Evolutionary conservation across 2,888 invertebrate genomes (phyloP), one percentile per base, ranked within the genome.

Genomic region (Melanargia galathea): DNA sequence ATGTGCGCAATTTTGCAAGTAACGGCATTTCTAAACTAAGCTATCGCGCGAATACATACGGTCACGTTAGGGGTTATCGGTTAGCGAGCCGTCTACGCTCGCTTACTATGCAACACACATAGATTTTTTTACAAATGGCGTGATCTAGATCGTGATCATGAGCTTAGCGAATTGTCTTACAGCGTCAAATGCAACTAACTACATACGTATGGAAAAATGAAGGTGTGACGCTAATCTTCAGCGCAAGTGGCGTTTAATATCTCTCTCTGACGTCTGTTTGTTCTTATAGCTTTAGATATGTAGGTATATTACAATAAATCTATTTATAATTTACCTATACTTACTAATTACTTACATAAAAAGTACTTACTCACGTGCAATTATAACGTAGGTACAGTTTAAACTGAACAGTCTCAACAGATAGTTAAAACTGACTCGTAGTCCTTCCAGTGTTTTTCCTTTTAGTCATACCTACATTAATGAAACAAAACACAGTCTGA

Each of bases 21-120:
- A 87, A 87, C 87, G 86, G 87, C 83, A 86, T 74, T 82, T 86
- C 82, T 78, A 81, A 82, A 80, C 81, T 79, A 76, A 86, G 83
- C 83, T 83, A 85, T 85, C 81, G 81, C 75, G 73, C 76, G 75
- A 73, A 80, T 78, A 76, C 79, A 76, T 77, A 77, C 78, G 79
- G 81, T 83, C 83, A 82, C 81, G 80, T 73, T 69, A 76, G 80
- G 76, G 87, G 87, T 86, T 87, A 87, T 87, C 87, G 82, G 78
- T 73, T 86, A 87, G 86, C 82, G 80, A 78, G 76, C 78, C 80
- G 78, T 79, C 80, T 79, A 63, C 62, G 62, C 51, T 65, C 70
- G 64, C 62, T 71, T 71, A 64, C 68, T 71, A 71, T 70, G 68
- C 67, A 64, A 69, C 69, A 63, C 63, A 70, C 68, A 70, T 68